phyloP scores from a whole-genome alignment of 1,140 invertebrate genomes.

The Aphidius gifuensis region DNA sequence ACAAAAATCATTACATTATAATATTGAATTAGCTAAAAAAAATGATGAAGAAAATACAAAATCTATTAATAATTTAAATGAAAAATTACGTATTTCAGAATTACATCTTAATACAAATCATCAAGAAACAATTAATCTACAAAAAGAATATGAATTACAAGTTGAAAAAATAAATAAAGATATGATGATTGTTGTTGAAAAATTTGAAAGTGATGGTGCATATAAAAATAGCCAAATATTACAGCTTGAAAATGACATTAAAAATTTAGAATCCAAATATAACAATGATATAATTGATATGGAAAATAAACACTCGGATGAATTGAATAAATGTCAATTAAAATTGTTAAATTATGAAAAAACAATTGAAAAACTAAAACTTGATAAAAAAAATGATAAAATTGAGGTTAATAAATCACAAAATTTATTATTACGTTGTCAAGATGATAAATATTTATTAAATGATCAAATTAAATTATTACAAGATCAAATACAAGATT shows the following conservation, averaged over 20 bases:
- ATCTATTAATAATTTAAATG: conserved; percentile 40
- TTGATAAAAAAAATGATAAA: conserved; percentile 32
- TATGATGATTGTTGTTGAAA: conserved; percentile 41
- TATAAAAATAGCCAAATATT: conserved; percentile 20
- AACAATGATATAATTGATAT: conserved; percentile 39
- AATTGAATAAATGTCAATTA: conserved; percentile 45
- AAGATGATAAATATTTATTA: conserved; percentile 40
- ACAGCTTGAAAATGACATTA: conserved; percentile 22
- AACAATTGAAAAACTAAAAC: conserved; percentile 44
- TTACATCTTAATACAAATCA: conserved; percentile 27
- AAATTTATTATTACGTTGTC: conserved; percentile 27
- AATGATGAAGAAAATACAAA: conserved; percentile 24
- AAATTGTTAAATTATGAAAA: conserved; percentile 45
- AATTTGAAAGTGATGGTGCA: conserved; percentile 39
- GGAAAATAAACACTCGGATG: conserved; percentile 44
- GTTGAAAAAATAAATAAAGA: conserved; percentile 46
- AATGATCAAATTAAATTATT: conserved; percentile 44
- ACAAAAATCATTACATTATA: conserved; percentile 30
- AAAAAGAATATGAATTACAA: conserved; percentile 39
- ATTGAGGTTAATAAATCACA: conserved; percentile 35
- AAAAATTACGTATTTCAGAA: conserved; percentile 31
- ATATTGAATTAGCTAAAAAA: neutral
- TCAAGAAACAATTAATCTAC: conserved; percentile 33
- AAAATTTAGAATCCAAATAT: conserved; percentile 19
- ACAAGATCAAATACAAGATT: conserved; percentile 44